Percentiles rank a stretch among this genome's conserved stretches.
These are phyloP conservation scores for Aphodius sticticus DNA, from an alignment of 2,888 invertebrate species.

Conservation along the genomic window DNA sequence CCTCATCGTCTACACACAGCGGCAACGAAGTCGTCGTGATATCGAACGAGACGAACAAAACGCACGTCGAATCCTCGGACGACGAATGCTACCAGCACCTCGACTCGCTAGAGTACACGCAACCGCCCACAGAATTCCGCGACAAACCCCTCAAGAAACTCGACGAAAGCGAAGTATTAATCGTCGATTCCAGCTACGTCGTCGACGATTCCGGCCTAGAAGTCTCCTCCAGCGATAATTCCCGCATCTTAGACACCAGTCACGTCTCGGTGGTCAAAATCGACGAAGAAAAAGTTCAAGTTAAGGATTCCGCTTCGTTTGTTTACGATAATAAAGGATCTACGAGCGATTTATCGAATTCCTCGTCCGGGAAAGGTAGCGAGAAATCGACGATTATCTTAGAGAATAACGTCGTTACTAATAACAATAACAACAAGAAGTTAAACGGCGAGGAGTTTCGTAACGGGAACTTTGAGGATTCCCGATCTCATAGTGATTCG, in stretches of 20 bases:
- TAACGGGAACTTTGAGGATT: slow-evolving; percentile 61
- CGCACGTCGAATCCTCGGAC: slow-evolving; percentile 72
- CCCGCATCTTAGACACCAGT: slow-evolving; percentile 74
- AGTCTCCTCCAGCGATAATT: slow-evolving; percentile 61
- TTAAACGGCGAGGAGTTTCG: slow-evolving; percentile 64
- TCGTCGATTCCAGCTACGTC: slow-evolving; percentile 75
- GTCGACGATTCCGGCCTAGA: slow-evolving; percentile 73
- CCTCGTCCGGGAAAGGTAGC: slow-evolving; percentile 53
- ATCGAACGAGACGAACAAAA: slow-evolving; percentile 79
- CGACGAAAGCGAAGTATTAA: slow-evolving; percentile 87
- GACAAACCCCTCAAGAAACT: slow-evolving; percentile 68
- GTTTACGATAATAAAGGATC: slow-evolving; percentile 54
- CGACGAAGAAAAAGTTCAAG: slow-evolving; percentile 78
- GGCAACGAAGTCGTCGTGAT: slow-evolving; percentile 80
- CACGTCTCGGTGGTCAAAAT: slow-evolving; percentile 93
- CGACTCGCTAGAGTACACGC: slow-evolving; percentile 74
- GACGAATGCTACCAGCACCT: slow-evolving; percentile 65
- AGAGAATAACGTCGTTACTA: slow-evolving; percentile 49
- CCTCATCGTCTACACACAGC: slow-evolving; percentile 54
- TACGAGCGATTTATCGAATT: slow-evolving; percentile 58
- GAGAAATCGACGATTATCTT: slow-evolving; percentile 63
- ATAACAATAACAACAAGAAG: slow-evolving; percentile 55
- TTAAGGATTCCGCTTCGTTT: slow-evolving; percentile 70
- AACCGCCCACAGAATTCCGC: slow-evolving; percentile 59
- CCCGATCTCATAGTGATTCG: slow-evolving; percentile 77